phyloP scores from a whole-genome alignment of 2,113 vertebrate genomes.

The Malurus alboscapulatus region DNA sequence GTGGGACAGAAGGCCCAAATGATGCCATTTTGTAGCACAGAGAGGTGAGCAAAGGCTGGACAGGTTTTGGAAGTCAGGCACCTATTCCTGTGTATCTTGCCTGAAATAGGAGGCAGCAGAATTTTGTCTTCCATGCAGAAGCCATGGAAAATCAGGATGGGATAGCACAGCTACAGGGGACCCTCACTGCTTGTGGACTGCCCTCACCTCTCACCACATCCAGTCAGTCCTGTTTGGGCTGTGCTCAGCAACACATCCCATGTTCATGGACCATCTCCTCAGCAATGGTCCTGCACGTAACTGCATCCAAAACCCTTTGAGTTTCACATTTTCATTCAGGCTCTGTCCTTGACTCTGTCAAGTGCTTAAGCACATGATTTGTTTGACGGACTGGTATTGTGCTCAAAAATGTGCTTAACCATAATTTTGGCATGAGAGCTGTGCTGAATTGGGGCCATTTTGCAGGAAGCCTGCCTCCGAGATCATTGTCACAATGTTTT shows the following conservation, averaged over 20 bases:
- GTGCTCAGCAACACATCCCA: not conserved
- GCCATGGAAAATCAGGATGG: not conserved
- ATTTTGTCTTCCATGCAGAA: not conserved
- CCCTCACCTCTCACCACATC: not conserved
- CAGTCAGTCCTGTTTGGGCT: no score
- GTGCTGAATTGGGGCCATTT: not conserved
- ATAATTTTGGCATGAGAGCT: not conserved
- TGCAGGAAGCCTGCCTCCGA: not conserved
- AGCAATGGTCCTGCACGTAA: accelerated
- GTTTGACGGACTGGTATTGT: not conserved
- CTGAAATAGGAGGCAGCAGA: not conserved
- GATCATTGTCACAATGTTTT: conserved; percentile 33
- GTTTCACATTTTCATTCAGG: not conserved
- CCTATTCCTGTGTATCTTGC: not conserved
- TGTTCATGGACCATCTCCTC: not conserved
- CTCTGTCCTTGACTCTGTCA: not conserved
- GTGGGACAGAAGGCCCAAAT: not conserved
- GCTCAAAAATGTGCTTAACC: not conserved
- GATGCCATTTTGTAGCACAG: not conserved
- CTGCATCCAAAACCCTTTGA: not conserved
- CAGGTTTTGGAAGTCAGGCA: not conserved
- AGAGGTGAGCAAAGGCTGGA: not conserved
- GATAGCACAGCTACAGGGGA: not conserved
- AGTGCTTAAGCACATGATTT: not conserved
- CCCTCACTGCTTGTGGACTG: not conserved